Conservation (phyloP, 1,140 invertebrate species). For the Kradibia gibbosae region DNA sequence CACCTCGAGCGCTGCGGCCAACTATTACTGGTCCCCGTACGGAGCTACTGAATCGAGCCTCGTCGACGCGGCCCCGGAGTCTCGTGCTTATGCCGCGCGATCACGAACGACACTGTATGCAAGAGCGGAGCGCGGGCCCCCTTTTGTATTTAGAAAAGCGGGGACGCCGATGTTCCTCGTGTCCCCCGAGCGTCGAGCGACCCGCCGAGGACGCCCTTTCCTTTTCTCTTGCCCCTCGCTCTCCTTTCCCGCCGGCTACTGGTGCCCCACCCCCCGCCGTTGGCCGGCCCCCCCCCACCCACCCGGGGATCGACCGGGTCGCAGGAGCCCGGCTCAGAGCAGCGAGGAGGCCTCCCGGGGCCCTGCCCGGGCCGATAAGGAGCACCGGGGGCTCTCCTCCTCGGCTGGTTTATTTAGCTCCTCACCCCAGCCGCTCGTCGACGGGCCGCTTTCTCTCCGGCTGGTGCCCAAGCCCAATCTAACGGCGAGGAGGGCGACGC, state of each 20-base stretch:
- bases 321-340: too few relatives aligned
- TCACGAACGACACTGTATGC: neutral
- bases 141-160: constrained; percentile 40
- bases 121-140: constrained; percentile 8
- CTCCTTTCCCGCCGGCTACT: neutral
- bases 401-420: neutral
- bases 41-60: too few relatives aligned
- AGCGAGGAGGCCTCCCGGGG: too few relatives aligned
- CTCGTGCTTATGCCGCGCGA: neutral
- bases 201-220: neutral
- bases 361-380: too few relatives aligned
- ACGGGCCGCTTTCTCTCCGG: neutral
- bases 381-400: too few relatives aligned
- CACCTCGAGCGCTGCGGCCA: too few relatives aligned
- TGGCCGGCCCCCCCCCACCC: too few relatives aligned
- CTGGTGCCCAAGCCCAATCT: neutral
- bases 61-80: neutral
- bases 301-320: too few relatives aligned
- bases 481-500: neutral
- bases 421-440: neutral
- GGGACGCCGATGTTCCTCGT: constrained; percentile 13
- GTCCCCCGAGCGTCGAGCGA: too few relatives aligned
- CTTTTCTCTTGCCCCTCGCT: neutral
- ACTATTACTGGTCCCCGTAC: too few relatives aligned
- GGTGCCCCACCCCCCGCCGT: too few relatives aligned